Evolutionary conservation across 2,888 invertebrate genomes (phyloP).

Genomic region (Scaptomyza cyrtandrae): DNA sequence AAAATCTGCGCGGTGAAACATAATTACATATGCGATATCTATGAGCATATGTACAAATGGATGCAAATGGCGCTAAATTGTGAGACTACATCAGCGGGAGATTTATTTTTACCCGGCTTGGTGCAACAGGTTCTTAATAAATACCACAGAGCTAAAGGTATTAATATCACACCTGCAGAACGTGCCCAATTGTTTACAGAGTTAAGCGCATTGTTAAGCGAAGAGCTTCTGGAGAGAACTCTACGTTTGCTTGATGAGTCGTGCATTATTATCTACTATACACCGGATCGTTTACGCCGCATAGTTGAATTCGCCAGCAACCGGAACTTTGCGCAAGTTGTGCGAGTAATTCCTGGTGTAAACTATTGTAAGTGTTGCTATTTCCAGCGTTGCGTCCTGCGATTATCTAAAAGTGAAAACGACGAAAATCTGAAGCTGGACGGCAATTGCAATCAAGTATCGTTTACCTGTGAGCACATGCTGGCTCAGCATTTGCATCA

Average conservation of each 20-base stretch:
- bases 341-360: slow-evolving; percentile 87
- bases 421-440: slow-evolving; percentile 47
- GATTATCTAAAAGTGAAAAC: slow-evolving; percentile 42
- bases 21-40: no score
- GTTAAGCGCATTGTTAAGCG: slow-evolving; percentile 87
- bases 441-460: background rate
- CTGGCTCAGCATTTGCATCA: slow-evolving; percentile 87
- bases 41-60: background rate
- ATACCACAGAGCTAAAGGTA: slow-evolving; percentile 20
- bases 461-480: slow-evolving; percentile 88
- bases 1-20: slow-evolving; percentile 5
- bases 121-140: slow-evolving; percentile 46
- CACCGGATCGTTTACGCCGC: slow-evolving; percentile 58
- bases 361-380: slow-evolving; percentile 89
- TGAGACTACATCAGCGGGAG: background rate
- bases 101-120: slow-evolving; percentile 43
- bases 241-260: slow-evolving; percentile 87
- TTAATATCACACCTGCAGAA: slow-evolving; percentile 17
- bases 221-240: slow-evolving; percentile 86
- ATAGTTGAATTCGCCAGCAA: slow-evolving; percentile 43
- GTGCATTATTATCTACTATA: slow-evolving; percentile 85
- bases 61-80: slow-evolving; percentile 43
- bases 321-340: slow-evolving; percentile 85
- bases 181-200: slow-evolving; percentile 86
- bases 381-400: slow-evolving; percentile 87